Evolutionary conservation across 1,140 invertebrate genomes (phyloP), one percentile per base, ranked within the genome.

Genomic region (Cyclargus thomasi): DNA sequence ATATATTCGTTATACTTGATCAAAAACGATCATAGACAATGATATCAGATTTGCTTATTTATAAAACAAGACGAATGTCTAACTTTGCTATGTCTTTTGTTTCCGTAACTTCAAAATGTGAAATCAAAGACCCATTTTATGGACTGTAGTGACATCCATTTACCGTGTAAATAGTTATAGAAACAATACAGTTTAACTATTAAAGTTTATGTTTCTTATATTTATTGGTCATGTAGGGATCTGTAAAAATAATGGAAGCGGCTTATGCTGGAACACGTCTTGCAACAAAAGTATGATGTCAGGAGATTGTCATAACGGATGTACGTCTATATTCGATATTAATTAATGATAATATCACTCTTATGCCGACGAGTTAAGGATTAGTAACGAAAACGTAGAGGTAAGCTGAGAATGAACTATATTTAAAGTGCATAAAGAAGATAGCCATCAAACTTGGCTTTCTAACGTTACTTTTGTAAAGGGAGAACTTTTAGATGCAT

Each of bases 181-280:
- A n/a, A 7, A 35, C 59, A 62, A 23, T 62, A 23, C 16, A 62
- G 22, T 23, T 16, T 1, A n/a, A n/a, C 8, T 14, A 63, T n/a
- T 17, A 35, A 63, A 63, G 17, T 35, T 35, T 7, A 63, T 63
- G 20, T 29, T 63, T 29, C 17, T 29, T 29, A 63, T 22, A 47
- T 47, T 47, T 47, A 47, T 47, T 47, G 39, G 0, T 16, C 39
- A 29, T 29, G 39, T 47, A 47, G 14, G 14, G 14, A 47, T 8
- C 39, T 14, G 39, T 47, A 47, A 47, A 47, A 47, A 47, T 47
- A 47, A 47, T 47, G 39, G 3, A 47, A 16, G 39, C 3, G 39
- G 11, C 10, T 11, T 47, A 47, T 47, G 39, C 39, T 47, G 6
- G 39, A 11, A 47, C 39, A 47, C 39, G 39, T 47, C 10, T 29